Conservation (phyloP, 2,888 invertebrate species). For the Molorchus minor region DNA sequence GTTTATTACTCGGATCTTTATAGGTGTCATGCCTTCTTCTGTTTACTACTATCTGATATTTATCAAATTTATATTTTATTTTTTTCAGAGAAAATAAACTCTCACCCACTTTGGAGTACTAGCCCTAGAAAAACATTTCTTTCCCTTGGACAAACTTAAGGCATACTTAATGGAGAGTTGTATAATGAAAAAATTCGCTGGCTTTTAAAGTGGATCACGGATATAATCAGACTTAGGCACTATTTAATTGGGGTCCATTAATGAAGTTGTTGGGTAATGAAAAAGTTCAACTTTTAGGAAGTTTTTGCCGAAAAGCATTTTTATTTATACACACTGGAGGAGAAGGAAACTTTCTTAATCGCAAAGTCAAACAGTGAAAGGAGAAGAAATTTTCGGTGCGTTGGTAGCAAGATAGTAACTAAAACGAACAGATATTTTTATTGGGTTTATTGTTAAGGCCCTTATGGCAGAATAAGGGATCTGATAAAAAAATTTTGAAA, state of each 20-base stretch:
- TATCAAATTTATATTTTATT: neutral
- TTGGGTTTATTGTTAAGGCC: neutral
- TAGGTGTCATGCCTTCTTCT: too few relatives aligned
- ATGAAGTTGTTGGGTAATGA: neutral
- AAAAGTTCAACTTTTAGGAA: neutral
- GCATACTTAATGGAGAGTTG: neutral
- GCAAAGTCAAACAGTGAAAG: neutral
- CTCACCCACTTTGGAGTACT: neutral
- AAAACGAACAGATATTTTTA: too few relatives aligned
- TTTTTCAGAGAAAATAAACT: neutral
- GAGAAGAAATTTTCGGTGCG: neutral
- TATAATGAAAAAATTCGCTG: neutral
- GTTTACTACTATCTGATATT: neutral
- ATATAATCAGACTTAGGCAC: neutral
- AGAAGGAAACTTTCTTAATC: neutral
- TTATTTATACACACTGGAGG: neutral
- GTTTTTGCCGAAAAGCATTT: neutral
- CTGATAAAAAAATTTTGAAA: neutral
- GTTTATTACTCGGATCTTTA: too few relatives aligned
- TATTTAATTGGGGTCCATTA: constrained; percentile 1
- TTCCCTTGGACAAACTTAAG: neutral
- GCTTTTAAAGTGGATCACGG: neutral
- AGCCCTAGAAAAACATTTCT: neutral
- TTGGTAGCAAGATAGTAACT: too few relatives aligned
- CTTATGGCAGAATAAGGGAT: neutral